Conservation (phyloP, 2,797 vertebrate species). For the Silurus aristotelis region DNA sequence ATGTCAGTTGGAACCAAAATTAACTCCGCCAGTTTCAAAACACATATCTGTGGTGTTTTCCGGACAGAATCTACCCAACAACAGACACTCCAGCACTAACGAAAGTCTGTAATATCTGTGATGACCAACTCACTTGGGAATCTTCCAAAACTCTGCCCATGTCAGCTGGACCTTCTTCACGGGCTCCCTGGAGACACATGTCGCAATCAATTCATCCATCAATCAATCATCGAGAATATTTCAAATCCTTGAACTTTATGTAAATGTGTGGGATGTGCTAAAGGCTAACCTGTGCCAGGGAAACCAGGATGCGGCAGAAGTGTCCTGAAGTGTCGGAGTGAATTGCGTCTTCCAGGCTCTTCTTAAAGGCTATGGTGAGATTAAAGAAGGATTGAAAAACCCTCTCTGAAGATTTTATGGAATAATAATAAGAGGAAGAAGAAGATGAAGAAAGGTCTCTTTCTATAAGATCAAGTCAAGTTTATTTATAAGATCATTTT, state of each 20-base stretch:
- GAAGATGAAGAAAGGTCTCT: not conserved
- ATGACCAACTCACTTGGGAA: slow-evolving; percentile 80
- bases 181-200: slow-evolving; percentile 79
- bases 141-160: slow-evolving; percentile 78
- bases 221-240: not conserved
- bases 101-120: slow-evolving; percentile 2
- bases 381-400: not conserved
- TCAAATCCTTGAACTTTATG: not conserved
- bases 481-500: not conserved
- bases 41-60: not conserved
- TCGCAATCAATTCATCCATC: no score
- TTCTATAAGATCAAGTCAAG: not conserved
- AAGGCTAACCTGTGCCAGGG: slow-evolving; percentile 84
- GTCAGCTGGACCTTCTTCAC: slow-evolving; percentile 85
- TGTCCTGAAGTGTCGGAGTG: slow-evolving; percentile 91
- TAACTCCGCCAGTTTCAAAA: slow-evolving; percentile 30
- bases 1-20: slow-evolving; percentile 27
- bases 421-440: not conserved
- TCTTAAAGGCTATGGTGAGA: slow-evolving; percentile 79
- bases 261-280: not conserved
- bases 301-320: slow-evolving; percentile 90
- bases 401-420: no score
- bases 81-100: not conserved
- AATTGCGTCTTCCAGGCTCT: slow-evolving; percentile 85
- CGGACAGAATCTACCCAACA: not conserved